A percentile compares a stretch with the other conserved stretches of the same genome.
These are phyloP conservation scores for Hydra vulgaris DNA, from an alignment of 30 jellyfish, hydroid and myxozoan species.

Conservation along the genomic window DNA sequence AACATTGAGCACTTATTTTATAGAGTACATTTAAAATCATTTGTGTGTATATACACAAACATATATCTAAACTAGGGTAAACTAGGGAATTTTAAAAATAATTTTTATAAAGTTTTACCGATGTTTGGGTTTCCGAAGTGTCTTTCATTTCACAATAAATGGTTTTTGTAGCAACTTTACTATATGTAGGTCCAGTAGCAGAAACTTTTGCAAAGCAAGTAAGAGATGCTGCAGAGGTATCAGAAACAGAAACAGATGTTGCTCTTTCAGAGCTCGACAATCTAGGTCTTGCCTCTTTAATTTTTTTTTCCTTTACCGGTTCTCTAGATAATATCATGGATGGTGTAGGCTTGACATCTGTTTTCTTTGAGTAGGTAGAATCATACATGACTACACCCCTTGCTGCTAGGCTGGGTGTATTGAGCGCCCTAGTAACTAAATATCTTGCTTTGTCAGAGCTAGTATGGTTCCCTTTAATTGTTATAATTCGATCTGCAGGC, in stretches of 20 bases:
- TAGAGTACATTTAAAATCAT: too few species aligned
- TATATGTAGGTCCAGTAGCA: conserved; percentile 32
- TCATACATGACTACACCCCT: conserved; percentile 68
- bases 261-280: background rate
- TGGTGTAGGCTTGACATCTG: background rate
- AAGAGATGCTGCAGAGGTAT: conserved; percentile 9
- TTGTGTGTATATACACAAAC: too few species aligned
- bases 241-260: conserved; percentile 10
- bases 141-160: background rate
- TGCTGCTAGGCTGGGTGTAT: conserved; percentile 83
- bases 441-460: conserved; percentile 89
- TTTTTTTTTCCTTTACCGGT: background rate
- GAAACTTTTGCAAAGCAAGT: conserved; percentile 28
- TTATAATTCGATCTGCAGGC: conserved; percentile 84
- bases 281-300: background rate
- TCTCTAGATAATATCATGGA: background rate
- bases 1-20: too few species aligned
- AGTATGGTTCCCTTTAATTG: conserved; percentile 85
- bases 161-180: conserved; percentile 30
- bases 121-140: background rate
- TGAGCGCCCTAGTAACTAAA: conserved; percentile 90
- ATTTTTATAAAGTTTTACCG: background rate
- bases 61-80: too few species aligned
- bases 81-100: too few species aligned
- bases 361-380: conserved; percentile 11